Evolutionary conservation across 2,888 invertebrate species (phyloP).

Genomic region (Aleiodes alternator): DNA sequence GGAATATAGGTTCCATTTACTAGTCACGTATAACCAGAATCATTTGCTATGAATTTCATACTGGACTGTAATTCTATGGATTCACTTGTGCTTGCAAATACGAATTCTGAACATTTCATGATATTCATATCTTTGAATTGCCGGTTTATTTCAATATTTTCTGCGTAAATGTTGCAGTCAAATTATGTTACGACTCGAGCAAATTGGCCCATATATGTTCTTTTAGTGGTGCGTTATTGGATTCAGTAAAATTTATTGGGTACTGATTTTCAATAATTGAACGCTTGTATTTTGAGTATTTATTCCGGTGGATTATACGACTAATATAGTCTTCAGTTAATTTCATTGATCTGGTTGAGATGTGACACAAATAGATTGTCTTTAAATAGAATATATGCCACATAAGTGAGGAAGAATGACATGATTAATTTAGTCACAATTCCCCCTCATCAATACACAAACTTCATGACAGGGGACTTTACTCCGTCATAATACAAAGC

Average conservation of each 20-base stretch:
- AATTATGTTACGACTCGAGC: no score
- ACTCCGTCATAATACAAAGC: not conserved
- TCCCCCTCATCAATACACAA: conserved; percentile 19
- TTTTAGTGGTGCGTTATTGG: no score
- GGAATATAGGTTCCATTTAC: conserved; percentile 63
- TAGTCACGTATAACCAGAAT: conserved; percentile 72
- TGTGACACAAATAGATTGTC: not conserved
- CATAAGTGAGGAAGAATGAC: not conserved
- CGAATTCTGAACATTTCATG: no score
- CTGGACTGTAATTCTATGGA: conserved; percentile 71
- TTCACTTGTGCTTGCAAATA: not conserved
- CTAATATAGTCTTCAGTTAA: not conserved
- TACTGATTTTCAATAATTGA: no score
- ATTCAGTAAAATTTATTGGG: no score
- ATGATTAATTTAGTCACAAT: conserved; percentile 17
- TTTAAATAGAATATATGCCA: not conserved
- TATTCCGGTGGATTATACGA: no score
- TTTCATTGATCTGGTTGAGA: not conserved
- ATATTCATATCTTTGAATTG: no score
- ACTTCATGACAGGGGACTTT: not conserved
- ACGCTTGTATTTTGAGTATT: conserved; percentile 1
- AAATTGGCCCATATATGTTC: no score
- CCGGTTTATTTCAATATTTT: no score
- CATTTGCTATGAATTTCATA: conserved; percentile 75
- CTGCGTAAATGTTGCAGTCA: no score